Evolutionary conservation across 2,797 vertebrate genomes (phyloP), one percentile per base, ranked within the genome.

Genomic region (Sciurus carolinensis): DNA sequence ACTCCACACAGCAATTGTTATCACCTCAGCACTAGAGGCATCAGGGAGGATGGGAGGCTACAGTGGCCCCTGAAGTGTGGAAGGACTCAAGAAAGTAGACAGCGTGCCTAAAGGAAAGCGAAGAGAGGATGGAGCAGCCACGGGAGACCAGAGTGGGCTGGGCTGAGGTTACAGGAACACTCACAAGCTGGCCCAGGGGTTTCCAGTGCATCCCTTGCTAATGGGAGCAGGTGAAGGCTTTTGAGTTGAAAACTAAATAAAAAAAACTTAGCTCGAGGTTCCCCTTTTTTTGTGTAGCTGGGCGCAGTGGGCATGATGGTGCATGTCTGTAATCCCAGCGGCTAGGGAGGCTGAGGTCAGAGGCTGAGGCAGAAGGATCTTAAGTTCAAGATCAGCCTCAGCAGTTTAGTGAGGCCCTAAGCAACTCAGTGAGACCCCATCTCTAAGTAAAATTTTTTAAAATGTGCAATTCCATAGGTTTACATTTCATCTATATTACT

Each of bases 241-340:
- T 10, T 89, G 80, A 90, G 66, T n/a, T 89, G 30, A 71, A 93
- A 89, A 94, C 86, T 62, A 87, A 92, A 24, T 28, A 89, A 39
- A 66, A 66, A 47, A 54, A 11, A n/a, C 30, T 30, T n/a, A 24
- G 52, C 69, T 76, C 17, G 79, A 26, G 4, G 47, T 22, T 66
- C 66, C 59, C 44, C 42, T 71, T 57, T 76, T 57, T 87, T 62
- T 64, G 12, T 47, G 44, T 47, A 47, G 44, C 44, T 47, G 44
- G 44, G 44, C 44, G 9, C 44, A 47, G 44, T 7, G 44, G 44
- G 44, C 9, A 9, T 57, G 54, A 18, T 57, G 54, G 54, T 57
- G 7, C 20, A 22, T 18, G 20, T 17, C 20, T 6, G 54, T 20
- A 57, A 57, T 57, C 54, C 54, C 20, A 57, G 54, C 7, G 15